phyloP scores from a whole-genome alignment of 2,888 invertebrate genomes.

The Andrena haemorrhoa region DNA sequence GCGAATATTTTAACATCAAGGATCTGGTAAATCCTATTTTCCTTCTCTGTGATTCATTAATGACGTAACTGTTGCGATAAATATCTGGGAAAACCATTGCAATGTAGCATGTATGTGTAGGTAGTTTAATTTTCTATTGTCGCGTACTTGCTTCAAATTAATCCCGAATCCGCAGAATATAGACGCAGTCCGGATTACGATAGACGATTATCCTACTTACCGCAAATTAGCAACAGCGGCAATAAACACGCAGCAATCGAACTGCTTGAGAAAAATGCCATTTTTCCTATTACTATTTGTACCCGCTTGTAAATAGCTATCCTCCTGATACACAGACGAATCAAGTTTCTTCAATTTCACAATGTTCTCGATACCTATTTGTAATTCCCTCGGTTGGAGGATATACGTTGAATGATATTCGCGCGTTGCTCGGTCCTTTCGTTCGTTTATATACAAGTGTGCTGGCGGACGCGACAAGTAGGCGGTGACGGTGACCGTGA shows the following conservation, averaged over 20 bases:
- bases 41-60: neutral
- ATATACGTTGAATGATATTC: constrained; percentile 25
- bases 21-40: no score
- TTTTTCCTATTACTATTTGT: neutral
- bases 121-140: neutral
- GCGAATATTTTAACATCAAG: no score
- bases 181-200: no score
- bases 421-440: constrained; percentile 8
- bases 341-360: neutral
- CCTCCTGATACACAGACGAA: neutral
- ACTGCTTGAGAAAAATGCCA: constrained; percentile 5
- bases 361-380: neutral
- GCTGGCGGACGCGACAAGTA: constrained; percentile 26
- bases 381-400: constrained; percentile 13
- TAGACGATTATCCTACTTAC: constrained; percentile 23
- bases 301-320: neutral
- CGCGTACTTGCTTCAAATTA: neutral
- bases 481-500: constrained; percentile 42
- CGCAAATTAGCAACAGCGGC: constrained; percentile 22
- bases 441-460: constrained; percentile 53
- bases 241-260: constrained; percentile 19
- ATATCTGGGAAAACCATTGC: neutral
- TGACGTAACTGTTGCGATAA: neutral
- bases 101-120: neutral
- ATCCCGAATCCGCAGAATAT: no score